Conservation (phyloP, 2,888 invertebrate genomes). For the Megastigmus dorsalis region DNA sequence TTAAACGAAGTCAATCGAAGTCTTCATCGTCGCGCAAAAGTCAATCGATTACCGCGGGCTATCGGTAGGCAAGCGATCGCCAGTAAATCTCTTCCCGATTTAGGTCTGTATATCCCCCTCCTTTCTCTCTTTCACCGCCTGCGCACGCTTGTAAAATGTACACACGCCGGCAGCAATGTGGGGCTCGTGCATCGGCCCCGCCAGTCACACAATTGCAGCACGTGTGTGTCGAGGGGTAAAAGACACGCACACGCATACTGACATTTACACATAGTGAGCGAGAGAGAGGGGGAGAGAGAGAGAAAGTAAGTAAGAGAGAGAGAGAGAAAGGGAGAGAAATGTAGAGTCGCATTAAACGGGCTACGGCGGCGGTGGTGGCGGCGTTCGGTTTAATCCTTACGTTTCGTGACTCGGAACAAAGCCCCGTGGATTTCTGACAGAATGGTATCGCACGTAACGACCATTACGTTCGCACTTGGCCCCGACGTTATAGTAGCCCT, state of each 20-base stretch:
- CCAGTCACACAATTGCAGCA: no score
- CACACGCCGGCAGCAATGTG: background rate
- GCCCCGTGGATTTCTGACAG: constrained; percentile 73
- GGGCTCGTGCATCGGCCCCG: background rate
- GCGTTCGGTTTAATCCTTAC: constrained; percentile 72
- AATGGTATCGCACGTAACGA: constrained; percentile 73
- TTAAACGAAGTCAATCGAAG: no score
- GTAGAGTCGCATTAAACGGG: constrained; percentile 64
- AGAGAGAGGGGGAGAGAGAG: constrained; percentile 6
- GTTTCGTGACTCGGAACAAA: constrained; percentile 74
- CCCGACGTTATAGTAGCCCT: constrained; percentile 1
- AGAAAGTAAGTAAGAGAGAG: constrained; percentile 3
- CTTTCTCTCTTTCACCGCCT: no score
- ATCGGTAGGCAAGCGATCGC: no score
- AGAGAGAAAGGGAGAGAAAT: constrained; percentile 50
- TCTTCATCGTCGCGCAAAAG: no score
- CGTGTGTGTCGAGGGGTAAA: no score
- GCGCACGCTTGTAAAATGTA: no score
- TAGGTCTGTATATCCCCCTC: no score
- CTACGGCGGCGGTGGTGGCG: constrained; percentile 39
- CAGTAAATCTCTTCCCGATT: no score
- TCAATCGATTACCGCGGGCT: no score
- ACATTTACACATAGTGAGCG: background rate
- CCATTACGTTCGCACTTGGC: constrained; percentile 67
- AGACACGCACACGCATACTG: background rate